Conservation (phyloP, 1,140 invertebrate species). For the Gerris buenoi region DNA sequence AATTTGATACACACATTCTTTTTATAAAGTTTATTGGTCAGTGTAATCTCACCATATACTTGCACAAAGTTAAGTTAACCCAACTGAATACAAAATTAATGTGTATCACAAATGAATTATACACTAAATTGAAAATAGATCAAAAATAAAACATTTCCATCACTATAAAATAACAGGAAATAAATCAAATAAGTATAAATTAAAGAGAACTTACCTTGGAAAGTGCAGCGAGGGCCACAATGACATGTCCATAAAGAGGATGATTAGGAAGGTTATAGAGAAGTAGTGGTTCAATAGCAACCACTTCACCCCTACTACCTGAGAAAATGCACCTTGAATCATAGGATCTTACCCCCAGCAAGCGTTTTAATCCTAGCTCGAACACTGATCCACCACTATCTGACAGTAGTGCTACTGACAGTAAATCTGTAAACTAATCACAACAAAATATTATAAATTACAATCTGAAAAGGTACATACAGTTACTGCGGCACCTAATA, state of each 20-base stretch:
- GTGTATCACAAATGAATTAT: too few species aligned
- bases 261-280: slow-evolving; percentile 50
- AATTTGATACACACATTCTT: too few species aligned
- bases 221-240: slow-evolving; percentile 83
- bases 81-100: too few species aligned
- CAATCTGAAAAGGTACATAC: neutral
- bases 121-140: too few species aligned
- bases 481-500: too few species aligned
- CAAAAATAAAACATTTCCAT: too few species aligned
- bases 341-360: slow-evolving; percentile 73
- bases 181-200: slow-evolving; percentile 6
- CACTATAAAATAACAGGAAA: neutral
- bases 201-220: slow-evolving; percentile 47
- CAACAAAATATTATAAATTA: slow-evolving; percentile 12
- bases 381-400: slow-evolving; percentile 97
- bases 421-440: slow-evolving; percentile 54
- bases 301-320: slow-evolving; percentile 86
- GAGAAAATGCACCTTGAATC: slow-evolving; percentile 82
- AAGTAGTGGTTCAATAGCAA: slow-evolving; percentile 68
- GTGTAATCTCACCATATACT: too few species aligned
- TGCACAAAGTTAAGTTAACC: too few species aligned
- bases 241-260: slow-evolving; percentile 53
- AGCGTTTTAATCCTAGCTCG: slow-evolving; percentile 77
- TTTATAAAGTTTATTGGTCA: too few species aligned
- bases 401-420: slow-evolving; percentile 63